Evolutionary conservation across 2,113 vertebrate species (phyloP), one percentile per base, ranked within the genome.

Genomic region (Sylvia atricapilla): DNA sequence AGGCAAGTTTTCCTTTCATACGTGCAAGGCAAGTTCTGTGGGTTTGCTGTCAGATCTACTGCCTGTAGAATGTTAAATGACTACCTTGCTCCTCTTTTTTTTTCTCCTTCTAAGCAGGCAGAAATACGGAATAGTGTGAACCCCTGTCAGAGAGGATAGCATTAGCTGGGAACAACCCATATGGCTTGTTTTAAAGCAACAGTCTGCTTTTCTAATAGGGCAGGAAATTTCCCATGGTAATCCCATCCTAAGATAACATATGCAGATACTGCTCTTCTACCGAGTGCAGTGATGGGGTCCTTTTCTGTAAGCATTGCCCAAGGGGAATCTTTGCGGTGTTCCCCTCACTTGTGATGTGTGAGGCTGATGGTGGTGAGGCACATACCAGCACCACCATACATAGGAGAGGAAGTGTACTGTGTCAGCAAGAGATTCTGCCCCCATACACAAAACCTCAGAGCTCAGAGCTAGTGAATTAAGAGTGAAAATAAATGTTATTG

Each of bases 331-430:
- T 39, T 16, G 72, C 44, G 20, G 52, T 44, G 44, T 50, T 86
- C 4, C 11, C 30, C 35, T 83, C 35, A 83, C 35, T 63, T 1
- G 3, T 37, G 50, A 11, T 0, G 0, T 23, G 25, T 6, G 18
- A 35, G 20, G 43, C n/a, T 47, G 49, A 6, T 8, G 27, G 55
- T 49, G 74, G 35, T 60, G 70, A 85, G 62, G 31, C 44, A 15
- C 8, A 1, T 37, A 23, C 17, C 10, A 4, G 62, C 35, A 27
- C 35, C 11, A 3, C 30, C 27, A 1, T 16, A 9, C 7, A 1
- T 1, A 23, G 37, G 23, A 44, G 62, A 55, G 60, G 62, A 76
- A 58, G 58, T 19, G 12, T 6, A 0, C 72, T 12, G 7, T 41
- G 30, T 50, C 44, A 58, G 37, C 6, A 7, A 2, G 35, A 76